These are phyloP conservation scores for Camponotus fellah DNA, from an alignment of 2,888 invertebrate species.

Conservation along the genomic window DNA sequence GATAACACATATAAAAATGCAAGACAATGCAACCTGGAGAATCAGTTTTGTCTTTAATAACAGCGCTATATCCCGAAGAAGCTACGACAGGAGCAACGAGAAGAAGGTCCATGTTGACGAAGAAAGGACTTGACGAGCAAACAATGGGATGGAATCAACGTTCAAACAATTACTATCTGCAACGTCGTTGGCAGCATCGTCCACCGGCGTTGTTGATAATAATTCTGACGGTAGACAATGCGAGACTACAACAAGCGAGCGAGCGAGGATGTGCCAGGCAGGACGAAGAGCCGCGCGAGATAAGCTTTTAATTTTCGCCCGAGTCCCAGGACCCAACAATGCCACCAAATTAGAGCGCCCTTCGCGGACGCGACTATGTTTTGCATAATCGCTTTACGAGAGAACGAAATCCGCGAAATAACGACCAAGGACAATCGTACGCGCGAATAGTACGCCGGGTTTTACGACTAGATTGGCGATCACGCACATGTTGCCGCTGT, in stretches of 20 bases:
- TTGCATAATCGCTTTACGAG: constrained; percentile 80
- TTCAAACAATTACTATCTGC: constrained; percentile 75
- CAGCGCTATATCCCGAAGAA: constrained; percentile 25
- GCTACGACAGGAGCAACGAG: constrained; percentile 22
- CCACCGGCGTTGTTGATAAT: constrained; percentile 75
- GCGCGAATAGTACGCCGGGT: constrained; percentile 52
- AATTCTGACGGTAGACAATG: constrained; percentile 78
- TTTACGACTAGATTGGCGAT: constrained; percentile 55
- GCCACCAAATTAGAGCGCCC: constrained; percentile 78
- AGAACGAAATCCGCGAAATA: constrained; percentile 67
- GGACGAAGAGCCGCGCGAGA: constrained; percentile 72
- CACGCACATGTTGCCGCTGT: constrained; percentile 26
- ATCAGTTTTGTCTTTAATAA: constrained; percentile 58
- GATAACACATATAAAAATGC: not conserved
- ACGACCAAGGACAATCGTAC: constrained; percentile 31
- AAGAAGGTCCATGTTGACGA: constrained; percentile 42
- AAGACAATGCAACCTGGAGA: not conserved
- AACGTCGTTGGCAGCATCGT: constrained; percentile 66
- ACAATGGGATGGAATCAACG: constrained; percentile 74
- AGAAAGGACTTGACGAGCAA: constrained; percentile 69
- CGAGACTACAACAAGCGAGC: constrained; percentile 50
- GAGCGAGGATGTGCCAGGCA: constrained; percentile 41
- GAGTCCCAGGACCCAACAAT: constrained; percentile 74
- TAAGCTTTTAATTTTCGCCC: constrained; percentile 82
- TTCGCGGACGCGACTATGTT: constrained; percentile 64